phyloP scores from a whole-genome alignment of 1,140 invertebrate genomes.

The Palaemon carinicauda region DNA sequence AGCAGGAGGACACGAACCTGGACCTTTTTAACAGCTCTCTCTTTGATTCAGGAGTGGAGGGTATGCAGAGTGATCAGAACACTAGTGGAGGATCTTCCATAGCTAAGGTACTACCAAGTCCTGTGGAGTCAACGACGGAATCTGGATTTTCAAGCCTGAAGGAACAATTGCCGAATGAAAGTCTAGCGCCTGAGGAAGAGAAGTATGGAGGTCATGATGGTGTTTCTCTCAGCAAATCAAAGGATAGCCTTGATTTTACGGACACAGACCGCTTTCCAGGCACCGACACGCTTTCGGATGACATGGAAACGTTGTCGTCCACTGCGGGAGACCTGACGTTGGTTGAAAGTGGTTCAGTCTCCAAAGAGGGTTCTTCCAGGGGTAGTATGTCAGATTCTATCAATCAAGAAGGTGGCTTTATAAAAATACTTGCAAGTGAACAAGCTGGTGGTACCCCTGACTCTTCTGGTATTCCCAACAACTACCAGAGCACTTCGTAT shows the following conservation, averaged over 20 bases:
- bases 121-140: slow-evolving; percentile 32
- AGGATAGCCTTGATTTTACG: slow-evolving; percentile 58
- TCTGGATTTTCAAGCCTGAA: slow-evolving; percentile 50
- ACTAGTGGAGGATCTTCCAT: neutral
- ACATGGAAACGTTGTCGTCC: slow-evolving; percentile 54
- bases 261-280: slow-evolving; percentile 52
- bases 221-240: slow-evolving; percentile 55
- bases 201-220: neutral
- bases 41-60: slow-evolving; percentile 41
- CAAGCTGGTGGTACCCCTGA: neutral
- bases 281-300: slow-evolving; percentile 54
- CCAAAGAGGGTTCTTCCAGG: slow-evolving; percentile 45
- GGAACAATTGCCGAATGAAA: slow-evolving; percentile 32
- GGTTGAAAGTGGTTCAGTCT: slow-evolving; percentile 46
- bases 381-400: slow-evolving; percentile 45
- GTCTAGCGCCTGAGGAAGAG: slow-evolving; percentile 24
- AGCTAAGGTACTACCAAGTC: slow-evolving; percentile 12
- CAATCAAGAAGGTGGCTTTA: neutral
- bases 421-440: slow-evolving; percentile 8
- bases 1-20: neutral
- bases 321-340: slow-evolving; percentile 34
- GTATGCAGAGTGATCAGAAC: neutral
- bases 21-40: neutral
- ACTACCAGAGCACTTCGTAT: neutral
- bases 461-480: slow-evolving; percentile 19